Evolutionary conservation across 1,140 invertebrate genomes (phyloP), one percentile per base, ranked within the genome.

Genomic region (Leptinotarsa lineolata): DNA sequence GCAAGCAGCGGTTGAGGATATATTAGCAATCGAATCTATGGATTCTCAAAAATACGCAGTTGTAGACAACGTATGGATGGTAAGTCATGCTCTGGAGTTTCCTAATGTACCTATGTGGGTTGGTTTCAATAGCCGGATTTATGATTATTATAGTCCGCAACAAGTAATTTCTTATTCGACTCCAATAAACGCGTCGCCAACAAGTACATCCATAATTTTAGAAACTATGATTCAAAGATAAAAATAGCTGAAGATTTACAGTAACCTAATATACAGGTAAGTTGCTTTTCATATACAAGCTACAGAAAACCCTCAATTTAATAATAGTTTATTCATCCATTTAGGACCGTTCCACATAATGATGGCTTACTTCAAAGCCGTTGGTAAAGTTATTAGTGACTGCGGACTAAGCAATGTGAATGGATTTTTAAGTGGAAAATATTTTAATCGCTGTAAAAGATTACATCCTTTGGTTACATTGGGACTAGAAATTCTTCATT

Each of bases 1-100:
- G 45, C 68, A 74, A 70, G 24, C 30, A 63, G 5, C n/a, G 0
- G 39, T 71, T 63, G 20, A 64, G 48, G 20, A 74, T 24, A 54
- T n/a, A 16, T 24, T 21, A 58, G 58, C 12, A 46, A 45, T 71
- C 5, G 22, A 54, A 6, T 46, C 68, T 70, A 44, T 8, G 44
- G 24, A 73, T 59, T 64, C 22, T 2, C 18, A 63, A 46, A 6
- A 58, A 21, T 71, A 76, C 39, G 39, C 46, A 30, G 24, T 3
- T 3, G 0, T 30, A 8, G 30, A 30, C 24, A 30, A 30, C 0
- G 8, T 30, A 0, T 30, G 24, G 24, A 30, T 30, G 6, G 8
- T 30, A 1, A 30, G 24, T 30, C 24, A 30, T 1, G 24, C 24
- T 30, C 1, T 30, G 0, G 6, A 30, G 8, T 30, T 30, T 8